Evolutionary conservation across 1,140 invertebrate species (phyloP).

Genomic region (Bacillus rossius): DNA sequence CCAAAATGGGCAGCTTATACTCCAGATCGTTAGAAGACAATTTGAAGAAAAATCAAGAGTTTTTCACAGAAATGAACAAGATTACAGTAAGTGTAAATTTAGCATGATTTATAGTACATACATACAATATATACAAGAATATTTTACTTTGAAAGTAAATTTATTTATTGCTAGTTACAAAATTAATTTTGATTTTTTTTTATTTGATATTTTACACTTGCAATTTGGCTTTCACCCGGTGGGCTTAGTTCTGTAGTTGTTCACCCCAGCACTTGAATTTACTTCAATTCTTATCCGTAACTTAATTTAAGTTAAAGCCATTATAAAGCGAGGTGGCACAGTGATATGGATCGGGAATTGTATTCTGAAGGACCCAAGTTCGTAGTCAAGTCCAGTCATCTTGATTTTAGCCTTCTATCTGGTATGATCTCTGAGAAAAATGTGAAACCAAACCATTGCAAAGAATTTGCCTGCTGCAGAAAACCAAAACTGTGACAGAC

Average conservation of each 20-base stretch:
- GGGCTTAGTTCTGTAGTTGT: neutral
- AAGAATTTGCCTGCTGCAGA: too few relatives aligned
- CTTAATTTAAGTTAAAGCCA: too few relatives aligned
- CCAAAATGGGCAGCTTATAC: constrained; percentile 9
- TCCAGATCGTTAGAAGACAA: constrained; percentile 37
- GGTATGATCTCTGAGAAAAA: too few relatives aligned
- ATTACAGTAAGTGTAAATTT: constrained; percentile 47
- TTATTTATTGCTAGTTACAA: neutral
- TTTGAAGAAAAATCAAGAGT: constrained; percentile 63
- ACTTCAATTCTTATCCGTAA: neutral
- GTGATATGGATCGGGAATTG: too few relatives aligned
- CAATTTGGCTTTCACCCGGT: neutral
- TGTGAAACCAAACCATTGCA: too few relatives aligned
- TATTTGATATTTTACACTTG: too few relatives aligned
- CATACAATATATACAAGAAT: neutral
- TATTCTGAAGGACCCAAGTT: too few relatives aligned
- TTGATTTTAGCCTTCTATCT: too few relatives aligned
- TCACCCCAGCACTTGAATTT: neutral
- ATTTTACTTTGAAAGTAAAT: neutral
- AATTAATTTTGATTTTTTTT: neutral
- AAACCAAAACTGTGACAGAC: too few relatives aligned
- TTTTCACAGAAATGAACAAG: constrained; percentile 59
- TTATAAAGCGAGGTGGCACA: too few relatives aligned
- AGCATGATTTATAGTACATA: neutral
- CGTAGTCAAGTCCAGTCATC: too few relatives aligned